Conservation (phyloP, 2,797 vertebrate genomes). For the Pelodytes ibericus region DNA sequence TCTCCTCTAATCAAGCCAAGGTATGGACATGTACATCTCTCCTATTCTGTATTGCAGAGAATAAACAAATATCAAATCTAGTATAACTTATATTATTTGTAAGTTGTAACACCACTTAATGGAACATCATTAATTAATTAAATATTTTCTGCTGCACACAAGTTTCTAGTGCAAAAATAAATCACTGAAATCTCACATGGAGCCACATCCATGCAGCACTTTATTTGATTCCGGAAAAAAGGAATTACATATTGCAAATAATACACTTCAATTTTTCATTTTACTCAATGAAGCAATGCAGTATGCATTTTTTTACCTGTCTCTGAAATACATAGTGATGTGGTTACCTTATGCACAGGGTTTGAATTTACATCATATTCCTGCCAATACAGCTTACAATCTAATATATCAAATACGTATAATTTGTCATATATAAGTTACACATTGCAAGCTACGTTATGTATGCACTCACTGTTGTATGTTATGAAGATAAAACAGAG, state of each 20-base stretch:
- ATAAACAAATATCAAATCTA: not conserved
- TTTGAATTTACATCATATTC: not conserved
- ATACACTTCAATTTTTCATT: too few species aligned
- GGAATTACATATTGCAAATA: constrained; percentile 39
- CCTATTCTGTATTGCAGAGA: constrained; percentile 21
- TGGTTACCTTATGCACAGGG: not conserved
- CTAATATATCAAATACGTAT: not conserved
- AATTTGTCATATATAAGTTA: too few species aligned
- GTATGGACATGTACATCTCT: constrained; percentile 54
- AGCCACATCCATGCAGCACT: constrained; percentile 29
- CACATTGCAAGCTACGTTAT: too few species aligned
- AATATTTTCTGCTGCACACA: constrained; percentile 48
- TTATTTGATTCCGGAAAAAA: constrained; percentile 30
- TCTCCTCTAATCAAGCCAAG: constrained; percentile 51
- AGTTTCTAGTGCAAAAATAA: constrained; percentile 31
- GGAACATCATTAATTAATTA: constrained; percentile 23
- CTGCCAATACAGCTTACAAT: constrained; percentile 39
- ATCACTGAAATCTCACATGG: constrained; percentile 32
- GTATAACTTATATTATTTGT: constrained; percentile 24
- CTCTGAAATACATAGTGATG: too few species aligned
- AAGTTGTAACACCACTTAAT: constrained; percentile 34
- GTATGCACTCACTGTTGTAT: too few species aligned
- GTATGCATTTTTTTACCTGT: too few species aligned
- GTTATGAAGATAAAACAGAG: too few species aligned
- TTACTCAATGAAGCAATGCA: too few species aligned